Evolutionary conservation across 1,140 invertebrate genomes (phyloP).

Genomic region (Colletes latitarsis): DNA sequence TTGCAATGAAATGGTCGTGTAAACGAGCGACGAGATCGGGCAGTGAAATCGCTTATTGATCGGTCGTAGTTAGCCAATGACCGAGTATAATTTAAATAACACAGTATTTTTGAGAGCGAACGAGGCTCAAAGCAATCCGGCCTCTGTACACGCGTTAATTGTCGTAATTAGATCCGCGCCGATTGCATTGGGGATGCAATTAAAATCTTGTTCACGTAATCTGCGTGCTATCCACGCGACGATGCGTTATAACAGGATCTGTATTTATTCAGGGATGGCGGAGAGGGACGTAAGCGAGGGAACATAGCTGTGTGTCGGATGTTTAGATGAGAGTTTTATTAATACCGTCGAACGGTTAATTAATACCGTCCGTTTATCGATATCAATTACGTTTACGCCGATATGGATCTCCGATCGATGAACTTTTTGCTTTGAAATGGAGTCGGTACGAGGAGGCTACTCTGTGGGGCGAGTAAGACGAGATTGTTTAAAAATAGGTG

Average conservation of each 20-base stretch:
- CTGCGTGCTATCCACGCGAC: slow-evolving; percentile 6
- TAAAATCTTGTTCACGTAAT: slow-evolving; percentile 53
- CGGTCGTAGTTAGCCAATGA: slow-evolving; percentile 23
- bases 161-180: slow-evolving; percentile 56
- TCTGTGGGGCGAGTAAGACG: too few species aligned
- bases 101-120: slow-evolving; percentile 49
- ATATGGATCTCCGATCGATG: too few species aligned
- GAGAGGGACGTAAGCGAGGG: not conserved
- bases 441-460: too few species aligned
- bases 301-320: too few species aligned
- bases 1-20: slow-evolving; percentile 46
- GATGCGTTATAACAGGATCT: not conserved
- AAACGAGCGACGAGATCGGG: slow-evolving; percentile 28
- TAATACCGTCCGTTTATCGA: not conserved
- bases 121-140: slow-evolving; percentile 8
- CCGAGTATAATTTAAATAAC: slow-evolving; percentile 57
- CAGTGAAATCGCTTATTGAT: slow-evolving; percentile 53
- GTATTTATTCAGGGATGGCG: not conserved
- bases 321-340: not conserved
- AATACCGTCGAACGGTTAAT: not conserved
- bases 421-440: too few species aligned
- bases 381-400: too few species aligned
- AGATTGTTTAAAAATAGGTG: too few species aligned
- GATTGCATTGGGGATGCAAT: slow-evolving; percentile 49
- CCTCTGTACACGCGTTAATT: slow-evolving; percentile 43